Evolutionary conservation across 2,888 invertebrate species (phyloP), one percentile per base, ranked within the genome.

Genomic region (Dilophus febrilis): DNA sequence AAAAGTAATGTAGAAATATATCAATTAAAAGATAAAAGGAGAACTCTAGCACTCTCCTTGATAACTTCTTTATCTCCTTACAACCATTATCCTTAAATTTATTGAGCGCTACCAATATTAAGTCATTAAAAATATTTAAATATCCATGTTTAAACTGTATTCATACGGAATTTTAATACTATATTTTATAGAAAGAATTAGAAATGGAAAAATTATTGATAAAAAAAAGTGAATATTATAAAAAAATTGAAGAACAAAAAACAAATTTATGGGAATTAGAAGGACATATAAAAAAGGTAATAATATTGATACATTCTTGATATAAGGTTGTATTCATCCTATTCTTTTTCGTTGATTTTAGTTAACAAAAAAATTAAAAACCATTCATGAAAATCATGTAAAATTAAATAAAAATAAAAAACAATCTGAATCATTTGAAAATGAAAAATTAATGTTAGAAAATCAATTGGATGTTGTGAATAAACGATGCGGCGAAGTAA

Each of bases 381-480:
- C 48, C 1, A 38, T 62, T 40, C 53, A 59, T 19, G 57, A 53
- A 38, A 64, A 66, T 45, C 66, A 68, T 45, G 57, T 67, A n/a
- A 57, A 68, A 11, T 55, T 63, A 35, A 68, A 64, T 42, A 67
- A 69, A 18, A 61, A 63, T 37, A 63, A 60, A 44, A 59, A 58
- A 26, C 19, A 40, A 35, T 18, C 35, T 12, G 4, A 16, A 50
- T 68, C 52, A 42, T 58, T 56, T 3, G 58, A 59, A 38, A 68
- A 64, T 43, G 59, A 61, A 47, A 67, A 80, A 13, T 65, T 68
- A 14, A 77, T 75, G 45, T 57, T 85, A 41, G 80, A 83, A 57
- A 80, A 85, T 58, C 70, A 81, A 1, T 64, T 82, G 19, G 80
- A 84, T 52, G 79, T 80, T 2, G 75, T 75, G 2, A 78, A 78